These are phyloP conservation scores for Hassar affinis DNA, from an alignment of 2,113 vertebrate species.

Conservation along the genomic window DNA sequence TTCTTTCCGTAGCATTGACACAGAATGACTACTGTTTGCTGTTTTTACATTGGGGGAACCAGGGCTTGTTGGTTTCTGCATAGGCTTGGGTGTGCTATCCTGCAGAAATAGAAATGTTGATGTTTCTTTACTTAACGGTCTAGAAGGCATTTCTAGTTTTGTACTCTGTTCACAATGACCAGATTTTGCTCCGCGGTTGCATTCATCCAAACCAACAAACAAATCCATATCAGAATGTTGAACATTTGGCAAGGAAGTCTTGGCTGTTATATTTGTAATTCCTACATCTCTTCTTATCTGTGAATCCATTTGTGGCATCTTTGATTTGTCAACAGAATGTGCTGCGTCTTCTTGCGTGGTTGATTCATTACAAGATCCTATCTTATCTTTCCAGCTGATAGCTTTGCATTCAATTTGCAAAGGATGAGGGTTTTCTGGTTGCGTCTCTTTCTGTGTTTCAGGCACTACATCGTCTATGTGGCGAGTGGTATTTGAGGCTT, in stretches of 20 bases:
- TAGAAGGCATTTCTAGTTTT: conserved; percentile 62
- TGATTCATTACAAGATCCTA: conserved; percentile 49
- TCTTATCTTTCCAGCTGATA: conserved; percentile 69
- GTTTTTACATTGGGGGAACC: conserved; percentile 48
- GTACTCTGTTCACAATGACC: conserved; percentile 54
- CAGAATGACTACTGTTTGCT: conserved; percentile 66
- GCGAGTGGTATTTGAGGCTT: conserved; percentile 46
- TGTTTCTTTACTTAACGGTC: conserved; percentile 69
- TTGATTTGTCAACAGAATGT: conserved; percentile 42
- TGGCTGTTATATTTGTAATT: conserved; percentile 33
- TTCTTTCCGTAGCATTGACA: conserved; percentile 76
- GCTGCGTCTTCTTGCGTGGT: conserved; percentile 31
- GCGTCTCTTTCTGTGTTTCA: conserved; percentile 51
- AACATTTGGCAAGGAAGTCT: conserved; percentile 20
- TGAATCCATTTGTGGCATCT: conserved; percentile 6
- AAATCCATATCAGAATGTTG: conserved; percentile 37
- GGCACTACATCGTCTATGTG: conserved; percentile 44
- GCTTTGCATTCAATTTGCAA: conserved; percentile 77
- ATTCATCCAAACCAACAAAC: conserved; percentile 41
- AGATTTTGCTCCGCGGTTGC: conserved; percentile 32
- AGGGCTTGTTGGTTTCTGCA: conserved; percentile 41
- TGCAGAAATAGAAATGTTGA: conserved; percentile 70
- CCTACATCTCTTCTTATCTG: conserved; percentile 42
- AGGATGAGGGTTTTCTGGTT: conserved; percentile 48
- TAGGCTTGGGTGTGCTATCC: conserved; percentile 59